Evolutionary conservation across 1,140 invertebrate genomes (phyloP).

Genomic region (Penaeus indicus): DNA sequence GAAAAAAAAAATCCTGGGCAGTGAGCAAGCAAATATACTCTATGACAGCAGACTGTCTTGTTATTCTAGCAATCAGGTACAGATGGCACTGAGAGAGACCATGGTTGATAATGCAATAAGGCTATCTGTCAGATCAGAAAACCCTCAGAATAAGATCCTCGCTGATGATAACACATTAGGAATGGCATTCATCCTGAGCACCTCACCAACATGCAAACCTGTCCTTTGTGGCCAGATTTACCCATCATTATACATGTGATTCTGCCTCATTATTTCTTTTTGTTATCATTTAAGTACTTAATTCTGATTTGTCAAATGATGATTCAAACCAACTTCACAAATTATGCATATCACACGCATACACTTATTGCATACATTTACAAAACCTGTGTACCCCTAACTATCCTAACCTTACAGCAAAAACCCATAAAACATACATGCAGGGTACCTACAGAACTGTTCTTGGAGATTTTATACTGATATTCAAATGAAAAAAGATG

Average conservation of each 20-base stretch:
- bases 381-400: constrained; percentile 54
- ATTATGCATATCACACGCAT: constrained; percentile 49
- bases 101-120: constrained; percentile 13
- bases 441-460: constrained; percentile 39
- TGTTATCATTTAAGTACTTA: constrained; percentile 21
- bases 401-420: constrained; percentile 52
- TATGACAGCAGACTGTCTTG: constrained; percentile 39
- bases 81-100: constrained; percentile 42
- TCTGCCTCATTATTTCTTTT: constrained; percentile 19
- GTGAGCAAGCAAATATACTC: constrained; percentile 51
- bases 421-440: constrained; percentile 49
- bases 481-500: constrained; percentile 4
- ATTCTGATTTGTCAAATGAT: constrained; percentile 25
- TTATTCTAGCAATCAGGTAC: constrained; percentile 48
- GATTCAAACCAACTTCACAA: constrained; percentile 41
- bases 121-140: constrained; percentile 40
- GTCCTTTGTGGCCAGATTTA: constrained; percentile 59
- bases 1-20: constrained; percentile 41
- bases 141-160: constrained; percentile 4
- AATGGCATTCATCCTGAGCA: constrained; percentile 7
- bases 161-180: background rate
- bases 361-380: constrained; percentile 33
- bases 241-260: constrained; percentile 40
- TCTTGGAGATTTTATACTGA: constrained; percentile 41
- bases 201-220: constrained; percentile 12